Percentiles rank a stretch among this genome's conserved stretches.
Evolutionary conservation across 1,140 invertebrate species (phyloP).

Genomic region (Drosophila lini): DNA sequence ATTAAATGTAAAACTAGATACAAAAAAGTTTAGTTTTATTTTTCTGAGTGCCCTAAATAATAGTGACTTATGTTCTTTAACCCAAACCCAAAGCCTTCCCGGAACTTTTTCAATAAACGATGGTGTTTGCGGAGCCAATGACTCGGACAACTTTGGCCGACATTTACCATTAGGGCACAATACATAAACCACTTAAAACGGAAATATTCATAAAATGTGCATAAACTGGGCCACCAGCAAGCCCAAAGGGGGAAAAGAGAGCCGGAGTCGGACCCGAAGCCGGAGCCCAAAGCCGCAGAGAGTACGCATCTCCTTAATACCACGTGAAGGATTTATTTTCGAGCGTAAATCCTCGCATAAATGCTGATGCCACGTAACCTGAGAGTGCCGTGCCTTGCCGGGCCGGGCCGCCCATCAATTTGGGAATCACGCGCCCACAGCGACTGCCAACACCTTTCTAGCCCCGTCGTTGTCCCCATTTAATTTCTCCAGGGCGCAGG

Average conservation of each 20-base stretch:
- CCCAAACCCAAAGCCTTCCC: not conserved
- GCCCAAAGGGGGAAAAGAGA: slow-evolving; percentile 6
- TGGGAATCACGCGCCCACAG: slow-evolving; percentile 40
- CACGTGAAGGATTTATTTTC: slow-evolving; percentile 63
- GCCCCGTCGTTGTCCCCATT: slow-evolving; percentile 25
- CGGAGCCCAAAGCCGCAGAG: slow-evolving; percentile 22
- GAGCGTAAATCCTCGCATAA: slow-evolving; percentile 64
- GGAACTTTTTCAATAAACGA: slow-evolving; percentile 49
- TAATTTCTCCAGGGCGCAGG: slow-evolving; percentile 23
- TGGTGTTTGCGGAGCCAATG: slow-evolving; percentile 38
- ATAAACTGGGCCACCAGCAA: slow-evolving; percentile 33
- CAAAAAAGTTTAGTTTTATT: not conserved
- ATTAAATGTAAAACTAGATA: not conserved
- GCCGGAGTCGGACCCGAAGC: not conserved
- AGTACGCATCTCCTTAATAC: slow-evolving; percentile 36
- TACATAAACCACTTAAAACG: slow-evolving; percentile 32
- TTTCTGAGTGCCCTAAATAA: slow-evolving; percentile 24
- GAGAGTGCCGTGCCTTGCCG: slow-evolving; percentile 16
- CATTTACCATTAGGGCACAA: slow-evolving; percentile 30
- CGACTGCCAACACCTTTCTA: slow-evolving; percentile 54
- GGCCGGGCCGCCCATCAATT: slow-evolving; percentile 50
- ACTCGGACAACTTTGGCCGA: slow-evolving; percentile 19
- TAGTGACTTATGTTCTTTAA: slow-evolving; percentile 20
- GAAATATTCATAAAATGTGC: slow-evolving; percentile 31
- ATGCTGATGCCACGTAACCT: slow-evolving; percentile 57